A percentile compares a stretch with the other conserved stretches of the same genome.
phyloP scores from a whole-genome alignment of 2,797 vertebrate species.

The Cercopithecus mitis region DNA sequence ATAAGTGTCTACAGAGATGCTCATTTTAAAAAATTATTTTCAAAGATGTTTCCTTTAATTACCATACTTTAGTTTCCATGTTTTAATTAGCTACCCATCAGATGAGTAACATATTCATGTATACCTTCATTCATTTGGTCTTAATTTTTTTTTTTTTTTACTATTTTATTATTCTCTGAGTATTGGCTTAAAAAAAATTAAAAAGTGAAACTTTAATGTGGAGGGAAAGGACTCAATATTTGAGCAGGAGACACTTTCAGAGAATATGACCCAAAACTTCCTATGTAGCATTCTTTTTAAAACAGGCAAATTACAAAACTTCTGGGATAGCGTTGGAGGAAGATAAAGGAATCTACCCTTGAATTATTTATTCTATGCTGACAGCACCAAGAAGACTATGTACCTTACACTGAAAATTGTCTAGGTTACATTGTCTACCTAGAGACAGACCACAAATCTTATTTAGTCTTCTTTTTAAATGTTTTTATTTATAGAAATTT shows the following conservation, averaged over 20 bases:
- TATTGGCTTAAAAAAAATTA: background rate
- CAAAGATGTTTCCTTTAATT: background rate
- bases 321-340: background rate
- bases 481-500: background rate
- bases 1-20: background rate
- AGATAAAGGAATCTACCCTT: background rate
- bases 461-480: background rate
- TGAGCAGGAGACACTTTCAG: background rate
- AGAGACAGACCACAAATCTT: background rate
- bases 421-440: background rate
- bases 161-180: background rate
- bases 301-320: conserved; percentile 6
- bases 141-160: background rate
- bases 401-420: background rate
- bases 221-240: background rate
- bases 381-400: background rate
- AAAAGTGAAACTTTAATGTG: background rate
- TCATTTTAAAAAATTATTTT: background rate
- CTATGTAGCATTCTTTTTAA: background rate
- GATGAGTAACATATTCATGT: background rate
- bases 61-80: background rate
- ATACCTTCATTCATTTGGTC: background rate
- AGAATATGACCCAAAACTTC: background rate
- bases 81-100: background rate
- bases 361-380: background rate